Conservation (phyloP, 2,797 vertebrate genomes). For the Siniperca scherzeri region DNA sequence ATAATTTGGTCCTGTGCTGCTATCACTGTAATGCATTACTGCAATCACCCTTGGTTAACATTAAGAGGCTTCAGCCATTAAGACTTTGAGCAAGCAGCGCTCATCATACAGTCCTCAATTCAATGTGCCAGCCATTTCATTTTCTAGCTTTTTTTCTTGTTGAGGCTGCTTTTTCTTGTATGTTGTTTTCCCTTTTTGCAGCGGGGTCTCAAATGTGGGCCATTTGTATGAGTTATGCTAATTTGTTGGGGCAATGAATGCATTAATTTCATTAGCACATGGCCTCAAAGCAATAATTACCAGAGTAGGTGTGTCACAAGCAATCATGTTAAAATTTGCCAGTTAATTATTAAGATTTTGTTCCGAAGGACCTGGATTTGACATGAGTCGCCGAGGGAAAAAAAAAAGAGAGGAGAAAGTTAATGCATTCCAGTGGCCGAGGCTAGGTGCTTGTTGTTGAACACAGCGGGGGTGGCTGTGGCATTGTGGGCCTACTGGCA, state of each 20-base stretch:
- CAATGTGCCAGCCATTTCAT: conserved; percentile 85
- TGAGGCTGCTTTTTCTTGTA: conserved; percentile 49
- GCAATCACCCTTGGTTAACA: conserved; percentile 84
- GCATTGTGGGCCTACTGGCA: conserved; percentile 71
- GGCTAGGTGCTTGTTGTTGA: conserved; percentile 80
- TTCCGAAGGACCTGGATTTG: conserved; percentile 94
- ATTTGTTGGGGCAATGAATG: conserved; percentile 99
- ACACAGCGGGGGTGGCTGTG: conserved; percentile 65
- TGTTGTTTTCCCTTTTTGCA: conserved; percentile 72
- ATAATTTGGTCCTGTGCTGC: conserved; percentile 80
- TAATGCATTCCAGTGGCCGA: conserved; percentile 78
- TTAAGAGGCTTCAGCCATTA: conserved; percentile 88
- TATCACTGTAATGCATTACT: conserved; percentile 79
- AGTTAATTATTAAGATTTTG: conserved; percentile 99
- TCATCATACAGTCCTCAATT: conserved; percentile 81
- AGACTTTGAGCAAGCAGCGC: conserved; percentile 84
- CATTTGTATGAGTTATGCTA: conserved; percentile 99
- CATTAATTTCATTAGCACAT: conserved; percentile 99
- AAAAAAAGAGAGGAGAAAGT: conserved; percentile 71
- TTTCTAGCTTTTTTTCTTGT: conserved; percentile 78
- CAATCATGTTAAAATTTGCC: conserved; percentile 98
- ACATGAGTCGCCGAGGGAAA: conserved; percentile 93
- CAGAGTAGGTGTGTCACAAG: conserved; percentile 99
- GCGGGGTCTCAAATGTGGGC: conserved; percentile 93
- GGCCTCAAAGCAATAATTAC: conserved; percentile 99